phyloP scores from a whole-genome alignment of 64 coral and sea anemone species.

The Dendronephthya gigantea region DNA sequence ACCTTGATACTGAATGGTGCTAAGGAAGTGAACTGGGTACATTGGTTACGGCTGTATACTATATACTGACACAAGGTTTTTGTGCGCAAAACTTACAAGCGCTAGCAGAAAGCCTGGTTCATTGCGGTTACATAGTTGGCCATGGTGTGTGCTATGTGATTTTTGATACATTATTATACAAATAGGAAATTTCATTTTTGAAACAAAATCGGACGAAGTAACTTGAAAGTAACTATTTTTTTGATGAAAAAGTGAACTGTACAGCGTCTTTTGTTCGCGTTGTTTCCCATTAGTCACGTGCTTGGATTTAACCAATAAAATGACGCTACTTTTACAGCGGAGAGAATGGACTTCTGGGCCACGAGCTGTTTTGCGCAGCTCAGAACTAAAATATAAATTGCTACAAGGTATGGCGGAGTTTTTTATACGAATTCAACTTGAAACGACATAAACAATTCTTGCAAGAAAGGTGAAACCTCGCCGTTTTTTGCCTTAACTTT shows the following conservation, averaged over 20 bases:
- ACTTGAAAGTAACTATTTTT: neutral
- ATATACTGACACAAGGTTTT: too few species aligned
- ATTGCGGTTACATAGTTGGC: too few species aligned
- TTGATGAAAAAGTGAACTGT: neutral
- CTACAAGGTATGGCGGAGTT: constrained; percentile 1
- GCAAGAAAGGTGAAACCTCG: neutral
- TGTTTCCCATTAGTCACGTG: neutral
- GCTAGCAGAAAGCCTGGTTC: too few species aligned
- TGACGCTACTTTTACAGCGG: neutral
- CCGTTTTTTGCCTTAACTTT: neutral
- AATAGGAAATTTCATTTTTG: neutral
- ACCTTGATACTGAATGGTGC: too few species aligned
- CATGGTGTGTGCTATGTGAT: too few species aligned
- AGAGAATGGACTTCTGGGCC: neutral
- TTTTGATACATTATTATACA: too few species aligned
- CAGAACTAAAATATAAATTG: neutral
- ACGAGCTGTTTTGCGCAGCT: neutral
- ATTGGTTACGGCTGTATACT: too few species aligned
- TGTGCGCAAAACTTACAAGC: too few species aligned
- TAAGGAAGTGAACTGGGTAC: too few species aligned
- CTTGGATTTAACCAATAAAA: neutral
- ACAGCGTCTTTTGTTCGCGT: neutral
- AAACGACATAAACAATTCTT: constrained; percentile 4
- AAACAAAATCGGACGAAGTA: neutral
- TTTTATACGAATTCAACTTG: neutral